Evolutionary conservation across 2,113 vertebrate genomes (phyloP).

Genomic region (Hydropotes inermis): DNA sequence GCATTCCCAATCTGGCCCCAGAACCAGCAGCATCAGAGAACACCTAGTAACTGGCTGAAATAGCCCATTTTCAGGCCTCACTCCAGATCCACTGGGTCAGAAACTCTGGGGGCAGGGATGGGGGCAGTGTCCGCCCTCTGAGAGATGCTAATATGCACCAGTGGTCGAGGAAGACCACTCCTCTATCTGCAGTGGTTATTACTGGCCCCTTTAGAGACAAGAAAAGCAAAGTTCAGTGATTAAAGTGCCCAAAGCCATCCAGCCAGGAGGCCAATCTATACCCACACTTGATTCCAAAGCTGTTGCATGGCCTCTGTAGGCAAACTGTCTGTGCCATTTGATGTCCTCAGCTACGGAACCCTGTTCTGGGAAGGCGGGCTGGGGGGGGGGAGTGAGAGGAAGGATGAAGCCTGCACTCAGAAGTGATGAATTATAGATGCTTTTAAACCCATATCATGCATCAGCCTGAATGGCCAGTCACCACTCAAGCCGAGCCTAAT

Average conservation of each 20-base stretch:
- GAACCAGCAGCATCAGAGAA: background rate
- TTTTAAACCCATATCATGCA: constrained; percentile 30
- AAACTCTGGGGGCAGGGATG: background rate
- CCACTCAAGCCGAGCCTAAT: background rate
- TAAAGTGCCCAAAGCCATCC: background rate
- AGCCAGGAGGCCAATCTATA: background rate
- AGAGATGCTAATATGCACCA: background rate
- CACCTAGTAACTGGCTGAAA: background rate
- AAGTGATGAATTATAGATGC: constrained; percentile 58
- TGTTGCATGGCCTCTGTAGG: background rate
- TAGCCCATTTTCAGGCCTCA: background rate
- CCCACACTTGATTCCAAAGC: background rate
- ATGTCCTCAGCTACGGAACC: background rate
- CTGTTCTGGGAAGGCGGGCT: background rate
- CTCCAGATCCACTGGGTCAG: background rate
- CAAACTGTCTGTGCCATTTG: background rate
- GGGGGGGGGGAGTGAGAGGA: background rate
- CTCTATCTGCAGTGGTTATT: background rate
- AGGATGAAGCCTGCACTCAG: background rate
- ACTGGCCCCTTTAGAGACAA: background rate
- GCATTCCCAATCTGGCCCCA: background rate
- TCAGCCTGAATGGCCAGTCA: background rate
- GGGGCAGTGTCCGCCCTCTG: background rate
- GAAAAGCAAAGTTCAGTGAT: background rate
- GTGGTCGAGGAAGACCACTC: background rate